Evolutionary conservation across 2,113 vertebrate genomes (phyloP).

Genomic region (Thermophis baileyi): DNA sequence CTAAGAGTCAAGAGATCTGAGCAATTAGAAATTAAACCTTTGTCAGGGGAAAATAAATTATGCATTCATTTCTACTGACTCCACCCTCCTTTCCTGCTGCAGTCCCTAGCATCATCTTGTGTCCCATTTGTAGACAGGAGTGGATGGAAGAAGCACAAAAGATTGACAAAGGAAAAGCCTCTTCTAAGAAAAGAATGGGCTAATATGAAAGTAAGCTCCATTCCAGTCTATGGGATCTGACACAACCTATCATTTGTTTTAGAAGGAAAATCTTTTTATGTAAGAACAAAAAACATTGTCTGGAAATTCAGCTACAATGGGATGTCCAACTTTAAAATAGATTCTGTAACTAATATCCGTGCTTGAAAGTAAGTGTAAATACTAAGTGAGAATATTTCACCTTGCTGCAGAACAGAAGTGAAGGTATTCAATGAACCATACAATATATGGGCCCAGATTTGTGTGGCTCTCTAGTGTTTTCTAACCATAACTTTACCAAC

Average conservation of each 20-base stretch:
- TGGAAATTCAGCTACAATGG: background rate
- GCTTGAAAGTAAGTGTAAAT: background rate
- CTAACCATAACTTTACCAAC: background rate
- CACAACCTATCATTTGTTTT: background rate
- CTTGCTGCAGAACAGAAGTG: background rate
- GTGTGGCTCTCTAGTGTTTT: background rate
- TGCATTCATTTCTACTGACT: background rate
- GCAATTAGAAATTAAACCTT: background rate
- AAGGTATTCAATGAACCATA: background rate
- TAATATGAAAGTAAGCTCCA: background rate
- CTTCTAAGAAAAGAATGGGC: background rate
- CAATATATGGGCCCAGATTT: background rate
- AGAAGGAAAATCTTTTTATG: background rate
- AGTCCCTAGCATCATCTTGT: background rate
- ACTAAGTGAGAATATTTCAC: background rate
- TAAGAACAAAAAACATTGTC: background rate
- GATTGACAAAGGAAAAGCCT: background rate
- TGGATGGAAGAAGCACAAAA: background rate
- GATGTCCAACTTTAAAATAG: background rate
- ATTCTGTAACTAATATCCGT: background rate
- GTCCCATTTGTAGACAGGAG: background rate
- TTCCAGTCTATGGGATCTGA: background rate
- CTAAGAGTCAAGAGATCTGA: background rate
- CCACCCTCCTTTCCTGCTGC: background rate
- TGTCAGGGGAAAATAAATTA: background rate